Evolutionary conservation across 2,888 invertebrate genomes (phyloP).

Genomic region (Agonopterix alstromeriana): DNA sequence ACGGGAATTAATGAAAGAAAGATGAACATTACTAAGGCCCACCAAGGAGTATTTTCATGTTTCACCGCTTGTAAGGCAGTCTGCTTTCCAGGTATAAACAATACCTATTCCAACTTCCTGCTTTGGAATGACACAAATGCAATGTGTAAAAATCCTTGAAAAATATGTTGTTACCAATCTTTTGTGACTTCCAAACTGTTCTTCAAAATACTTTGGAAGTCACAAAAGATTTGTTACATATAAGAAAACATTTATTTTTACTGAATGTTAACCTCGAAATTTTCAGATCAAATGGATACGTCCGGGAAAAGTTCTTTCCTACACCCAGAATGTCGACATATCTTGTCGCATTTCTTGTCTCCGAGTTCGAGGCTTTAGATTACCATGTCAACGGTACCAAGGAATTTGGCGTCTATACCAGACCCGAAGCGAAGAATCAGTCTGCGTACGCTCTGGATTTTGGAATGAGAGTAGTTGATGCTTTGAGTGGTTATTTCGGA

Average conservation of each 20-base stretch:
- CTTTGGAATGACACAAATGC: too few species aligned
- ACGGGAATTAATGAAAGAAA: too few species aligned
- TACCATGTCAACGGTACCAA: slow-evolving; percentile 29
- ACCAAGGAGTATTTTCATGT: too few species aligned
- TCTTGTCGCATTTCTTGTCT: slow-evolving; percentile 88
- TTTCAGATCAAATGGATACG: slow-evolving; percentile 75
- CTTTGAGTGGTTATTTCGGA: slow-evolving; percentile 76
- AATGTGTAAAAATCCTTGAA: too few species aligned
- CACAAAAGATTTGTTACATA: background rate
- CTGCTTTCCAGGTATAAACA: too few species aligned
- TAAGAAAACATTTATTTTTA: background rate
- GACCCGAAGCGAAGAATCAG: slow-evolving; percentile 81
- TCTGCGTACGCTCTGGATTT: slow-evolving; percentile 80
- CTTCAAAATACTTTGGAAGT: too few species aligned
- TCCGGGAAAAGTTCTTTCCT: slow-evolving; percentile 75
- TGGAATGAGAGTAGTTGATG: slow-evolving; percentile 67
- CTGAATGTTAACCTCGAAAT: background rate
- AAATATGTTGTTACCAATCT: too few species aligned
- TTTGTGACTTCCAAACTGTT: too few species aligned
- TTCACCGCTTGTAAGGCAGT: too few species aligned
- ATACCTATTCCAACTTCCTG: too few species aligned
- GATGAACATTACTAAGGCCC: too few species aligned
- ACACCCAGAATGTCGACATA: slow-evolving; percentile 88
- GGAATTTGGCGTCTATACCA: slow-evolving; percentile 80
- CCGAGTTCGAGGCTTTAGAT: slow-evolving; percentile 78